Evolutionary conservation across 2,888 invertebrate genomes (phyloP), one percentile per base, ranked within the genome.

Genomic region (Buathra laborator): DNA sequence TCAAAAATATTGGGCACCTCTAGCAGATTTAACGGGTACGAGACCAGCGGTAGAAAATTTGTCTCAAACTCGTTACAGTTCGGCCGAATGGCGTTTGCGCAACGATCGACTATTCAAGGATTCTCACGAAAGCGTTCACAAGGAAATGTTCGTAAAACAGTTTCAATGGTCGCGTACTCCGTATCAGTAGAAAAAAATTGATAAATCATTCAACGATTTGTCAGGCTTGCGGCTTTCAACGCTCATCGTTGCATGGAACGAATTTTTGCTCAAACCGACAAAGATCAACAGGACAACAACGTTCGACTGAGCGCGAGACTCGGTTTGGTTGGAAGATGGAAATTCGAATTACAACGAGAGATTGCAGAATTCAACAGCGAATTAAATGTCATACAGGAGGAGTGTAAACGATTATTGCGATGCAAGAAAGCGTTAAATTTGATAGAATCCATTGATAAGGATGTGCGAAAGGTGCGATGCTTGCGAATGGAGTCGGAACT

Each of bases 41-140:
- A 94, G 97, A 87, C 97, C 97, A 0, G 94, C 95, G 0, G 97
- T 97, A 10, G 96, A 96, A 92, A 96, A 96, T 88, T 97, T 97
- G 90, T 96, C 97, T 1, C 94, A 97, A 59, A 96, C 97, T 19
- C 95, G 97, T 88, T 97, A 95, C 91, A 97, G 96, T 77, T 95
- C 96, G 0, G 96, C 95, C 14, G 97, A 97, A 94, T 97, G 97
- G 97, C 94, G 96, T 7, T 76, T 84, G 16, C 86, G 84, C 37
- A 75, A 86, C 16, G 74, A 86, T 24, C 68, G 79, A 56, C n/a
- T 84, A 16, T 83, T 85, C 2, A 62, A 80, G n/a, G 64, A 78
- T 37, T 83, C 86, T 14, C 75, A 56, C 6, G 62, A 83, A 19
- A 80, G 82, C 71, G 81, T 88, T 66, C 76, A 76, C 7, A 77